These are phyloP conservation scores for Hylyphantes graminicola DNA, from an alignment of 1,140 invertebrate species.

Conservation along the genomic window DNA sequence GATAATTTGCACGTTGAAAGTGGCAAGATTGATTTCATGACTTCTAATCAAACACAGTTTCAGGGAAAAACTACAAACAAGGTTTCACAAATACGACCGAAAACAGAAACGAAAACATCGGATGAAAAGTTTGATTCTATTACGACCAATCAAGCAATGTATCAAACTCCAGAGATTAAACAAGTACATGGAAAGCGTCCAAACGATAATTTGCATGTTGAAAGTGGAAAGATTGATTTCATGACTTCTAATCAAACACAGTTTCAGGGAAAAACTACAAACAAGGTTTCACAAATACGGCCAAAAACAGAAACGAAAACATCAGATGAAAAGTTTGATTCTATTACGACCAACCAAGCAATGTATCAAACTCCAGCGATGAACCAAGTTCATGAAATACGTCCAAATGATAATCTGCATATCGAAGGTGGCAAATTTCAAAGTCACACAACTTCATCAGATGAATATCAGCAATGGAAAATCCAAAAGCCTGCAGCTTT, in stretches of 20 bases:
- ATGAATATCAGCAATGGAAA: conserved; percentile 46
- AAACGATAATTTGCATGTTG: conserved; percentile 27
- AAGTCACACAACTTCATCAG: conserved; percentile 6
- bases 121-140: conserved; percentile 46
- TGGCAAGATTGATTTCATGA: conserved; percentile 47
- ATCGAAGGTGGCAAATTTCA: conserved; percentile 14
- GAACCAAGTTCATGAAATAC: background rate
- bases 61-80: background rate
- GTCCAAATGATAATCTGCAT: conserved; percentile 18
- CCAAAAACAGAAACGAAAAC: conserved; percentile 36
- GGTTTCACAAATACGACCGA: conserved; percentile 21
- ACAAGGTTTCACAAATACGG: conserved; percentile 4
- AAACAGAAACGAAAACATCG: conserved; percentile 3
- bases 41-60: conserved; percentile 43
- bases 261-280: conserved; percentile 26
- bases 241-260: conserved; percentile 63
- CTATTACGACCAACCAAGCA: conserved; percentile 45
- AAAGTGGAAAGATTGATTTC: conserved; percentile 67
- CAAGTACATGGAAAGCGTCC: conserved; percentile 32
- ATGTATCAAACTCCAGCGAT: conserved; percentile 19
- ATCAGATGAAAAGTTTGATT: conserved; percentile 28
- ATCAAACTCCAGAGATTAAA: conserved; percentile 15
- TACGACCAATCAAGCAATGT: conserved; percentile 54
- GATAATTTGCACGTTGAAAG: conserved; percentile 16
- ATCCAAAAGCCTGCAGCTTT: background rate